Evolutionary conservation across 2,888 invertebrate genomes (phyloP).

Genomic region (Drosophila paranaensis): DNA sequence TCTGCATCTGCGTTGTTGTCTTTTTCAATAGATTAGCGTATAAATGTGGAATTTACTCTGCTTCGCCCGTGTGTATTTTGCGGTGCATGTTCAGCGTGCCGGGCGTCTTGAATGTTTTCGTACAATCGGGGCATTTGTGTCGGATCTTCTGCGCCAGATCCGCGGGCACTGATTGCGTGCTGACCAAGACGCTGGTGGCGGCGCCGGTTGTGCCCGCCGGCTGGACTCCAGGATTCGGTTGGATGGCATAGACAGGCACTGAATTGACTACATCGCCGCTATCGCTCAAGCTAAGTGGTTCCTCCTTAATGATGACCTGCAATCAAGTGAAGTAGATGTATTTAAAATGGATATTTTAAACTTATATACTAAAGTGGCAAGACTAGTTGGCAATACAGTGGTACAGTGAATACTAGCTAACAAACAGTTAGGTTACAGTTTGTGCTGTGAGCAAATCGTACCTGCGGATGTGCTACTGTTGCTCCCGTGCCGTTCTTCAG

Average conservation of each 20-base stretch:
- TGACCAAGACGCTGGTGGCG: conserved; percentile 65
- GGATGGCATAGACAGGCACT: conserved; percentile 82
- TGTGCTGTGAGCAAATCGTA: conserved; percentile 25
- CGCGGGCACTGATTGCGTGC: conserved; percentile 65
- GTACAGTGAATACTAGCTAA: background rate
- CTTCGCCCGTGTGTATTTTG: conserved; percentile 84
- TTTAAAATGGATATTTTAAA: conserved; percentile 11
- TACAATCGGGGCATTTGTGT: conserved; percentile 84
- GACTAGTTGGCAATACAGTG: background rate
- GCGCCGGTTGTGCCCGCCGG: conserved; percentile 52
- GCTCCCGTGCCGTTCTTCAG: conserved; percentile 80
- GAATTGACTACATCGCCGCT: conserved; percentile 71
- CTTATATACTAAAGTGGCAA: conserved; percentile 4
- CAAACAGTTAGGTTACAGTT: background rate
- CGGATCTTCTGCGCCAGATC: conserved; percentile 80
- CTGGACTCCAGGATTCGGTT: conserved; percentile 72
- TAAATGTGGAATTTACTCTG: conserved; percentile 83
- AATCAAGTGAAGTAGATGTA: conserved; percentile 9
- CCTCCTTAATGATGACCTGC: conserved; percentile 83
- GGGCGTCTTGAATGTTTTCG: conserved; percentile 84
- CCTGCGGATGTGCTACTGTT: conserved; percentile 80
- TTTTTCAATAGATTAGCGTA: conserved; percentile 32
- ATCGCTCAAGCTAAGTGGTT: conserved; percentile 77
- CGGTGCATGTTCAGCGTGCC: conserved; percentile 84
- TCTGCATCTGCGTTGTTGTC: conserved; percentile 11